A percentile compares a stretch with the other conserved stretches of the same genome.
These are phyloP conservation scores for Riparia riparia DNA, from an alignment of 2,113 vertebrate species.

Conservation along the genomic window DNA sequence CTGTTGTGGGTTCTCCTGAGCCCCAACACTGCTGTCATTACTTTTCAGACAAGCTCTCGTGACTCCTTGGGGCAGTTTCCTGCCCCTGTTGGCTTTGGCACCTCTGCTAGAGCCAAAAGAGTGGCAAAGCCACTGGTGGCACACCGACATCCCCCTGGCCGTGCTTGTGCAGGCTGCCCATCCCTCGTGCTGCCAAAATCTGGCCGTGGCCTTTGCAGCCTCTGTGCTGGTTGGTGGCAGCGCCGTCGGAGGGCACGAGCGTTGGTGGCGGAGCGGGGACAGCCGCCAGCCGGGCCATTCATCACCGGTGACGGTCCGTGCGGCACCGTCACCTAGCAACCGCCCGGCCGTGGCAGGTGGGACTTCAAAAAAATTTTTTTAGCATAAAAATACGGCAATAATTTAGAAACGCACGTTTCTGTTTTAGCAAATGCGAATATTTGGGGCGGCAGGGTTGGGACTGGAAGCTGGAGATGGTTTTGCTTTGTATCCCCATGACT, in stretches of 20 bases:
- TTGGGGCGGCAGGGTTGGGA: conserved; percentile 76
- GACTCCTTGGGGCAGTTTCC: neutral
- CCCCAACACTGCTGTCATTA: accelerated
- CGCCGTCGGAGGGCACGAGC: neutral
- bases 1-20: neutral
- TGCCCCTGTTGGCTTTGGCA: neutral
- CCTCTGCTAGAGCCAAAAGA: neutral
- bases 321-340: conserved; percentile 97
- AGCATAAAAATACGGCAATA: conserved; percentile 80
- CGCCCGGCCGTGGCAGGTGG: conserved; percentile 82
- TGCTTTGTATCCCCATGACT: conserved; percentile 77
- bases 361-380: conserved; percentile 45
- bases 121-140: neutral
- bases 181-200: conserved; percentile 42
- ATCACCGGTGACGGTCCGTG: conserved; percentile 94
- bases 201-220: conserved; percentile 64
- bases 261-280: conserved; percentile 72
- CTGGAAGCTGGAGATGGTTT: conserved; percentile 79
- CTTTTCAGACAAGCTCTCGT: neutral
- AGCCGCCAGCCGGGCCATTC: conserved; percentile 93
- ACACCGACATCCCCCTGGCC: neutral
- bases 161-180: neutral
- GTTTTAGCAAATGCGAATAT: conserved; percentile 86
- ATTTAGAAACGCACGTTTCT: conserved; percentile 88
- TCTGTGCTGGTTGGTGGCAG: conserved; percentile 74